Evolutionary conservation across 2,113 vertebrate species (phyloP).

Genomic region (Neodontobutis hainanensis): DNA sequence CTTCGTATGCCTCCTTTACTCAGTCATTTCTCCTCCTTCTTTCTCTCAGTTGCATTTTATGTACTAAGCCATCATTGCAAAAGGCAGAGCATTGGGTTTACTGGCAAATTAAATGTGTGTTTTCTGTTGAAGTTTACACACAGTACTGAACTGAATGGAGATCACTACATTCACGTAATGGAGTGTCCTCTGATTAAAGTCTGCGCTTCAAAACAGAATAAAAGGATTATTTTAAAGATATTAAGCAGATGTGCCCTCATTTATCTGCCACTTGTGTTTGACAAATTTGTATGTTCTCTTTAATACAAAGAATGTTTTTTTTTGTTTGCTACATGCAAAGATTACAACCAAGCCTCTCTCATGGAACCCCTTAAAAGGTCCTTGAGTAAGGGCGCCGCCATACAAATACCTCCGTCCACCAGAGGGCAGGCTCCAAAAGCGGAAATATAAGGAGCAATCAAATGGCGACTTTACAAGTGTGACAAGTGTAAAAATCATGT

Average conservation of each 20-base stretch:
- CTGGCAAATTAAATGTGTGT: conserved; percentile 18
- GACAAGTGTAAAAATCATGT: too few relatives aligned
- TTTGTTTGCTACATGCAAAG: too few relatives aligned
- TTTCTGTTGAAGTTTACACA: conserved; percentile 6
- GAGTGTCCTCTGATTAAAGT: conserved; percentile 70
- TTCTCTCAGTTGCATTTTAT: conserved; percentile 17
- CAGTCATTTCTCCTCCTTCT: conserved; percentile 4
- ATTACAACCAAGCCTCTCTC: too few relatives aligned
- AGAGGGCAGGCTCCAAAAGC: too few relatives aligned
- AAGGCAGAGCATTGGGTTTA: conserved; percentile 33
- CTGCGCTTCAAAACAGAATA: conserved; percentile 79
- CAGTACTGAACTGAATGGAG: conserved; percentile 43
- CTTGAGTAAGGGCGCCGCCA: too few relatives aligned
- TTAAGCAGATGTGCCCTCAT: conserved; percentile 15
- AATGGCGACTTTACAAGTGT: too few relatives aligned
- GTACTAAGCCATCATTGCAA: conserved; percentile 23
- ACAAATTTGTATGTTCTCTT: too few relatives aligned
- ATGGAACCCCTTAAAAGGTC: too few relatives aligned
- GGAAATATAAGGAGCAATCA: too few relatives aligned
- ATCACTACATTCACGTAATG: conserved; percentile 56
- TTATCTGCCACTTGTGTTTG: neutral
- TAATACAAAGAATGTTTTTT: too few relatives aligned
- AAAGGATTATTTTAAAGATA: conserved; percentile 81
- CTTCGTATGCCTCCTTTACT: conserved; percentile 22
- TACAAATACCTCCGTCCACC: too few relatives aligned